Evolutionary conservation across 2,113 vertebrate genomes (phyloP).

Genomic region (Astur gentilis): DNA sequence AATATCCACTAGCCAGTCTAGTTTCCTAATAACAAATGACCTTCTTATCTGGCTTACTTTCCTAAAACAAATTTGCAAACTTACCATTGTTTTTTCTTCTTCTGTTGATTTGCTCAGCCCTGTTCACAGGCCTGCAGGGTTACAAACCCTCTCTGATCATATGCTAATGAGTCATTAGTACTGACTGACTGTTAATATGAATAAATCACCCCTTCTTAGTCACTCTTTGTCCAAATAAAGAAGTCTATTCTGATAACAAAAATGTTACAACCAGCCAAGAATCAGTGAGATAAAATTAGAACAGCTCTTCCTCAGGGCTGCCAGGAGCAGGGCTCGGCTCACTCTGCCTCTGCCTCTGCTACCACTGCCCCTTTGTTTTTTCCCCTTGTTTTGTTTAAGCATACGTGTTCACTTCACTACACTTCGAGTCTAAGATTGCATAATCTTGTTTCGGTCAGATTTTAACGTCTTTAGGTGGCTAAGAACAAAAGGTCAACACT

Average conservation of each 20-base stretch:
- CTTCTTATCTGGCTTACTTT: not conserved
- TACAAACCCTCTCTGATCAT: conserved; percentile 44
- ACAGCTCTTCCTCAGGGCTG: not conserved
- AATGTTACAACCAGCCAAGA: not conserved
- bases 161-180: conserved; percentile 45
- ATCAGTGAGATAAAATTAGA: conserved; percentile 3
- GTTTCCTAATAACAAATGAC: not conserved
- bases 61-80: not conserved
- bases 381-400: not conserved
- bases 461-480: not conserved
- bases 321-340: not conserved
- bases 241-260: conserved; percentile 13
- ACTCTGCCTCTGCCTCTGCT: not conserved
- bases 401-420: not conserved
- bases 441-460: not conserved
- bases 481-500: conserved; percentile 5
- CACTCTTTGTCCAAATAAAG: conserved; percentile 28
- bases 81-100: not conserved
- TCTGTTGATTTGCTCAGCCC: not conserved
- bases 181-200: conserved; percentile 22
- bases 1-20: not conserved
- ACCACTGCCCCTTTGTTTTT: not conserved
- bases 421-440: not conserved
- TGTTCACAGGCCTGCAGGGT: not conserved
- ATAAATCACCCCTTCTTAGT: conserved; percentile 45